phyloP scores from a whole-genome alignment of 2,888 invertebrate species.

The Eucera pruinosa region DNA sequence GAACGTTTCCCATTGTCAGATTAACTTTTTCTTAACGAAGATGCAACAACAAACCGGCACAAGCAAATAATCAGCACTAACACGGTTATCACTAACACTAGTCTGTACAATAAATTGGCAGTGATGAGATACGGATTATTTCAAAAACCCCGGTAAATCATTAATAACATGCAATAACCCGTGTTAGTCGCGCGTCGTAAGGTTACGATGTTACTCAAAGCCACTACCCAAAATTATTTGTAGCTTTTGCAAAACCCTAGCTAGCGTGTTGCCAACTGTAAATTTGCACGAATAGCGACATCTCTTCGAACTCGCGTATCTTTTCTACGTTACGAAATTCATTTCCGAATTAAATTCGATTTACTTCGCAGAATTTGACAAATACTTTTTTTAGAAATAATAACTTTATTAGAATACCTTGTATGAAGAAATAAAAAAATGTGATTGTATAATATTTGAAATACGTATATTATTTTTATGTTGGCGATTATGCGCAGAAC shows the following conservation, averaged over 20 bases:
- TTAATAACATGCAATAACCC: constrained; percentile 60
- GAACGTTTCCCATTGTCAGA: constrained; percentile 95
- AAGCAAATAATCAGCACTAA: constrained; percentile 53
- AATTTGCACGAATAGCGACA: constrained; percentile 20
- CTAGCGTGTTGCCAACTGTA: constrained; percentile 40
- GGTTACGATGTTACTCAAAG: constrained; percentile 65
- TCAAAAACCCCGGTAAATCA: constrained; percentile 59
- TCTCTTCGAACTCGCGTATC: background rate
- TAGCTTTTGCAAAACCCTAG: constrained; percentile 62
- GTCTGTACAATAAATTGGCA: constrained; percentile 14
- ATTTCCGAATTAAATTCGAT: background rate
- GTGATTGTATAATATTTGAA: background rate
- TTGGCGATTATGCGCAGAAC: background rate
- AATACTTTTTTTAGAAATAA: background rate
- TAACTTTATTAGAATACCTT: background rate
- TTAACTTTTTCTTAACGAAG: constrained; percentile 48
- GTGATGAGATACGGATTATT: constrained; percentile 43
- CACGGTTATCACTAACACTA: constrained; percentile 56
- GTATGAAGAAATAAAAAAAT: background rate
- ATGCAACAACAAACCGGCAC: constrained; percentile 61
- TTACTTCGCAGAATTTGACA: background rate
- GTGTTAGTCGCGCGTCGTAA: constrained; percentile 53
- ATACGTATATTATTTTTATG: background rate
- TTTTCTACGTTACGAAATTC: background rate
- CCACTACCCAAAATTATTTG: constrained; percentile 70